Conservation (phyloP, 1,140 invertebrate genomes). For the Mesaphorura yosii region DNA sequence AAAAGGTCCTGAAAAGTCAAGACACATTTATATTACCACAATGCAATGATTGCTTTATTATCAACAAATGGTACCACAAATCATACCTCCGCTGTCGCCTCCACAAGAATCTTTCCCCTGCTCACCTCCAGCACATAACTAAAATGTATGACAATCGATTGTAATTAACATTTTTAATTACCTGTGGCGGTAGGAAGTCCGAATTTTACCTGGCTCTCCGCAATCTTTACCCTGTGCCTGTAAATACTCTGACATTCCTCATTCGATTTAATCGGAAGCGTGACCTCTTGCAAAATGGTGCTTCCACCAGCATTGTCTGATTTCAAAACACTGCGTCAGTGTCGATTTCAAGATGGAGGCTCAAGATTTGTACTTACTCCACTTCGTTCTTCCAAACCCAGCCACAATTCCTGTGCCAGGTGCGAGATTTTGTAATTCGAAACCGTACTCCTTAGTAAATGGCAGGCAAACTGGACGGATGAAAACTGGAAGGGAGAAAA, state of each 20-base stretch:
- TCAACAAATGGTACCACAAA: background rate
- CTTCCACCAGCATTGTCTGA: slow-evolving; percentile 19
- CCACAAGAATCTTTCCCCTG: slow-evolving; percentile 22
- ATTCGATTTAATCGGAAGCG: slow-evolving; percentile 19
- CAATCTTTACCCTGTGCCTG: slow-evolving; percentile 11
- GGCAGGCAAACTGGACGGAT: slow-evolving; percentile 26
- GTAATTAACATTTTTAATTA: background rate
- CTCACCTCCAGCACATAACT: slow-evolving; percentile 28
- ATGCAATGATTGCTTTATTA: background rate
- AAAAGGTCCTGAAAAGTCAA: slow-evolving; percentile 45
- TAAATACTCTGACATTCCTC: slow-evolving; percentile 19
- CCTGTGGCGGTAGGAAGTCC: too few species aligned
- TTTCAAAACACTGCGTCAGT: background rate
- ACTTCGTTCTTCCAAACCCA: slow-evolving; percentile 30
- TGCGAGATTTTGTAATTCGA: slow-evolving; percentile 1
- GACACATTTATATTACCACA: background rate
- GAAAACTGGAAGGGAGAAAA: slow-evolving; percentile 18
- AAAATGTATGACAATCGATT: background rate
- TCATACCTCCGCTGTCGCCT: background rate
- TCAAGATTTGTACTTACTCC: slow-evolving; percentile 15
- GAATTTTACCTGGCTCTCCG: slow-evolving; percentile 18
- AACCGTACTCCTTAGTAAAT: slow-evolving; percentile 22
- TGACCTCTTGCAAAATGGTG: slow-evolving; percentile 15
- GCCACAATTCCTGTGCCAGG: slow-evolving; percentile 8
- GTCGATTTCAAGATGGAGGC: background rate